phyloP scores from a whole-genome alignment of 1,140 invertebrate genomes.

The Caenorhabditis brenneri region DNA sequence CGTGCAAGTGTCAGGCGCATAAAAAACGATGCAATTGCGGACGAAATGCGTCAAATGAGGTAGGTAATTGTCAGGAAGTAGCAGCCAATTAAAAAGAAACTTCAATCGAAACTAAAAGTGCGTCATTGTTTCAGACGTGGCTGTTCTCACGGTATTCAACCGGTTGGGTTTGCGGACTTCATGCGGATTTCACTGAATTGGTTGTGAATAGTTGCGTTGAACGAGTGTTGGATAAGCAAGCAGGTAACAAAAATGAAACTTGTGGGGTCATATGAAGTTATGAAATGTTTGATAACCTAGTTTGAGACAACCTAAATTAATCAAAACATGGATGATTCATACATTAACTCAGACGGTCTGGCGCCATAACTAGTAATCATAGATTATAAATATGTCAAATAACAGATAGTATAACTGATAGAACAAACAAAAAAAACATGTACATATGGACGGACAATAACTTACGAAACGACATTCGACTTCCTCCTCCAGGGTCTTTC shows the following conservation, averaged over 20 bases:
- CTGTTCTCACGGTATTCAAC: constrained; percentile 96
- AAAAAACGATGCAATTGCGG: constrained; percentile 79
- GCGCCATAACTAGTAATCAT: not conserved
- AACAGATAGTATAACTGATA: not conserved
- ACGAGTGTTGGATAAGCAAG: constrained; percentile 71
- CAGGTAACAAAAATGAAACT: constrained; percentile 63
- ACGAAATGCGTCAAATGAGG: constrained; percentile 57
- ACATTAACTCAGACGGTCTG: not conserved
- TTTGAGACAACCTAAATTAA: no score
- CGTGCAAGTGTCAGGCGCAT: constrained; percentile 61
- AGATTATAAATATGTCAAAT: not conserved
- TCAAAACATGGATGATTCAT: not conserved
- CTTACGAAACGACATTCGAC: constrained; percentile 32
- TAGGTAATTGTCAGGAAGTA: not conserved
- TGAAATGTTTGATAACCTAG: no score
- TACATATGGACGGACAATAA: not conserved
- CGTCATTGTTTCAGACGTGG: constrained; percentile 78
- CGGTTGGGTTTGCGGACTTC: constrained; percentile 97
- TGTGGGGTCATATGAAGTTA: no score
- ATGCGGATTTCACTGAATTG: constrained; percentile 97
- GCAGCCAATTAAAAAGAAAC: not conserved
- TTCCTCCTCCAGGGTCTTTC: not conserved
- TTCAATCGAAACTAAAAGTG: constrained; percentile 23
- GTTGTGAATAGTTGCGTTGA: constrained; percentile 78
- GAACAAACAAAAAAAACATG: not conserved